Evolutionary conservation across 2,888 invertebrate species (phyloP), one percentile per base, ranked within the genome.

Genomic region (Dascillus cervinus): DNA sequence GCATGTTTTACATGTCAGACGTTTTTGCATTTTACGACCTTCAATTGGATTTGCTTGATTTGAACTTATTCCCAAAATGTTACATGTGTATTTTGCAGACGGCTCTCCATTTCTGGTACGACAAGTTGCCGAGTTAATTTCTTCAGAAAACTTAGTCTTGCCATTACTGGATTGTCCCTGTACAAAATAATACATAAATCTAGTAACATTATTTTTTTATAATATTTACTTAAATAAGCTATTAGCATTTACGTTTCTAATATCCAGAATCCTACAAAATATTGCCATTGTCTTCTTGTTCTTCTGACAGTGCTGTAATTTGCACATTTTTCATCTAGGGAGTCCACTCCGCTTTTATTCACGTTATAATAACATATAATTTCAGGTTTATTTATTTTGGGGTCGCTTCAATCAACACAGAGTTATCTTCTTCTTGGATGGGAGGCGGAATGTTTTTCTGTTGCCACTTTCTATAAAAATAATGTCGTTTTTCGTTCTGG

Each of bases 331-430:
- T 33, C 11, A 11, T 33, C 33, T 4, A 29, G 22, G 3, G 37
- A 11, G 33, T 47, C 44, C n/a, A 44, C 40, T n/a, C 39, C 42
- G 23, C 42, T 41, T 38, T 50, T 48, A 9, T 42, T 48, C 4
- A 11, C 30, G 34, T 47, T 50, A 20, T 51, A 50, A 24, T 34
- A 39, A 6, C 24, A 13, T 14, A 44, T 49, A 4, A 47, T 44
- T 34, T 47, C 41, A 13, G 47, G 45, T 33, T 46, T 43, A 26
- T 23, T 20, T 11, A 15, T 27, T n/a, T 34, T 29, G 6, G 19
- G 6, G 35, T 47, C 38, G n/a, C n/a, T n/a, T n/a, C n/a, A n/a
- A n/a, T n/a, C n/a, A n/a, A n/a, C n/a, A n/a, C n/a, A n/a, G n/a
- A n/a, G n/a, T n/a, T n/a, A n/a, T n/a, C n/a, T n/a, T n/a, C n/a